Evolutionary conservation across 2,888 invertebrate species (phyloP).

Genomic region (Nudaria mundana): DNA sequence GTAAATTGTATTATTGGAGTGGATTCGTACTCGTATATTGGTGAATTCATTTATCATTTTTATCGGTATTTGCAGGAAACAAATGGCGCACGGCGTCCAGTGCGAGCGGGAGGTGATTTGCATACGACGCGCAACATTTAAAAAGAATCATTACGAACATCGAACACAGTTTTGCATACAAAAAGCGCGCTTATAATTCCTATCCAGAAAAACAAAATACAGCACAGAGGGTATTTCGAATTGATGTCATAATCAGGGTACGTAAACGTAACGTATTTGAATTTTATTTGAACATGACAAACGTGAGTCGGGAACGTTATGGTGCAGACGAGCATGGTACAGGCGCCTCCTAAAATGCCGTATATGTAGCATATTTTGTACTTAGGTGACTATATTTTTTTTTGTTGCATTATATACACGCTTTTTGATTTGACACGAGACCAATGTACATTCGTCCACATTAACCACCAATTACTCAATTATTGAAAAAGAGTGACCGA

Average conservation of each 20-base stretch:
- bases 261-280: constrained; percentile 7
- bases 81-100: constrained; percentile 26
- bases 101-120: constrained; percentile 43
- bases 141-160: constrained; percentile 53
- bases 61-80: constrained; percentile 43
- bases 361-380: too few relatives aligned
- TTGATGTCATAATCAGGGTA: constrained; percentile 19
- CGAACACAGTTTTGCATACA: constrained; percentile 49
- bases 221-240: constrained; percentile 19
- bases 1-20: constrained; percentile 20
- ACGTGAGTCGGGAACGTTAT: constrained; percentile 4
- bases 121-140: constrained; percentile 43
- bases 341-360: too few relatives aligned
- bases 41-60: constrained; percentile 50
- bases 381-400: too few relatives aligned
- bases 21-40: constrained; percentile 34
- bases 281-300: constrained; percentile 4
- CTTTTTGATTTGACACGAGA: too few relatives aligned
- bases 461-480: too few relatives aligned
- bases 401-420: too few relatives aligned
- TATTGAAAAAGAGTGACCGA: too few relatives aligned
- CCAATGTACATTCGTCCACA: too few relatives aligned
- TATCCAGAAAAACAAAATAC: constrained; percentile 21
- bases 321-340: not conserved
- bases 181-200: constrained; percentile 28